A percentile compares a stretch with the other conserved stretches of the same genome.
Evolutionary conservation across 2,797 vertebrate genomes (phyloP).

Genomic region (Poeciliopsis gracilis): DNA sequence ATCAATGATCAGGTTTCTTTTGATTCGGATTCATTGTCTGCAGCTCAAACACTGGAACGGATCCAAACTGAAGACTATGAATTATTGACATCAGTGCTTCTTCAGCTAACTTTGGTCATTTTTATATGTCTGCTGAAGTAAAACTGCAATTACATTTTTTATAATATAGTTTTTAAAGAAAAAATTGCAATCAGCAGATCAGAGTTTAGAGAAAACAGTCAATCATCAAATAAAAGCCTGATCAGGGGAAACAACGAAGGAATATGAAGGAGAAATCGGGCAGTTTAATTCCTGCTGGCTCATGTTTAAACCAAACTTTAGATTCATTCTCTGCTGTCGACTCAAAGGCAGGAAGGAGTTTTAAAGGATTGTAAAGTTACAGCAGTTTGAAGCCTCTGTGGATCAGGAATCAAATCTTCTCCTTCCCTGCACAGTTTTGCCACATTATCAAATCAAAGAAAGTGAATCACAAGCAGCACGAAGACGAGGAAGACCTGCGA

Average conservation of each 20-base stretch:
- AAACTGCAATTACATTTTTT: background rate
- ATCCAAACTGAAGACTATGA: background rate
- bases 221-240: too few relatives aligned
- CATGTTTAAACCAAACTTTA: background rate
- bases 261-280: background rate
- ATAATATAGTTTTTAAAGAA: too few relatives aligned
- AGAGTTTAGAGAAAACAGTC: background rate
- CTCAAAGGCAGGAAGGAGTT: background rate
- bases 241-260: too few relatives aligned
- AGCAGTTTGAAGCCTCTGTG: background rate
- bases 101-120: background rate
- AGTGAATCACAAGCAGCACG: conserved; percentile 36
- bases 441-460: conserved; percentile 2
- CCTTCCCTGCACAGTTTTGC: background rate
- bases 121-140: background rate
- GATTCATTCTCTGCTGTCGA: background rate
- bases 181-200: background rate
- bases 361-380: background rate
- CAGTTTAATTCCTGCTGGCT: background rate
- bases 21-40: background rate
- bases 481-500: conserved; percentile 15
- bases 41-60: background rate
- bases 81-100: background rate
- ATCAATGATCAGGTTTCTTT: background rate
- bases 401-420: background rate